Conservation (phyloP, 2,888 invertebrate species). For the Anoplius nigerrimus region DNA sequence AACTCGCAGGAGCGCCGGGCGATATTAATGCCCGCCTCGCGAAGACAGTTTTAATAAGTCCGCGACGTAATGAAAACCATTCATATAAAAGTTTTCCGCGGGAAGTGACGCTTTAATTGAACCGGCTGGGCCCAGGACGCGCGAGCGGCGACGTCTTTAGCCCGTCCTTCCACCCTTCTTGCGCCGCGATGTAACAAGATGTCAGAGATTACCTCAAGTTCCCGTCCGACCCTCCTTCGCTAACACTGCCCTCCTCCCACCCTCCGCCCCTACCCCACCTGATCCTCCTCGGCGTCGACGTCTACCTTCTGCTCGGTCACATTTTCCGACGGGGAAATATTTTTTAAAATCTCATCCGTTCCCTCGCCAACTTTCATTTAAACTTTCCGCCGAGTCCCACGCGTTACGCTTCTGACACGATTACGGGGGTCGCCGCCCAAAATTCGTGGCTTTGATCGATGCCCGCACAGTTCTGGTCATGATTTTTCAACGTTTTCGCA, state of each 20-base stretch:
- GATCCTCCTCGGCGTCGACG: constrained; percentile 13
- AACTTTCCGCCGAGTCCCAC: constrained; percentile 42
- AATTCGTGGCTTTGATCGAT: too few relatives aligned
- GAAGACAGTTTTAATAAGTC: constrained; percentile 70
- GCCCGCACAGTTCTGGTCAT: too few relatives aligned
- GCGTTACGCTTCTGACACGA: too few relatives aligned
- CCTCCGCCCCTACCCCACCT: neutral
- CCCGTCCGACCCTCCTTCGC: neutral
- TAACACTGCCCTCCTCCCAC: too few relatives aligned
- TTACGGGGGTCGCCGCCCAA: too few relatives aligned
- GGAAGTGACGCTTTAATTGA: constrained; percentile 70
- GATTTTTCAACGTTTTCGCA: too few relatives aligned
- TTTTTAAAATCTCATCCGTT: constrained; percentile 17
- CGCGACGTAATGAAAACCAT: constrained; percentile 72
- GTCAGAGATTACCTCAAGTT: constrained; percentile 51
- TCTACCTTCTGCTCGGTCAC: constrained; percentile 2
- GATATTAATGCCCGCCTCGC: constrained; percentile 62
- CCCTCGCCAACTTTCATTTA: constrained; percentile 55
- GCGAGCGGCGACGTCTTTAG: constrained; percentile 37
- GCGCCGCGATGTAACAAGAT: constrained; percentile 50
- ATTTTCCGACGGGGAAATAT: neutral
- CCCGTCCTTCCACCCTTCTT: constrained; percentile 8
- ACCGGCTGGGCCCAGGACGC: constrained; percentile 46
- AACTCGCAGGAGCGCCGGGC: constrained; percentile 55
- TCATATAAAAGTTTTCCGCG: constrained; percentile 70